Conservation (phyloP, 2,888 invertebrate genomes). For the Callinectes sapidus region DNA sequence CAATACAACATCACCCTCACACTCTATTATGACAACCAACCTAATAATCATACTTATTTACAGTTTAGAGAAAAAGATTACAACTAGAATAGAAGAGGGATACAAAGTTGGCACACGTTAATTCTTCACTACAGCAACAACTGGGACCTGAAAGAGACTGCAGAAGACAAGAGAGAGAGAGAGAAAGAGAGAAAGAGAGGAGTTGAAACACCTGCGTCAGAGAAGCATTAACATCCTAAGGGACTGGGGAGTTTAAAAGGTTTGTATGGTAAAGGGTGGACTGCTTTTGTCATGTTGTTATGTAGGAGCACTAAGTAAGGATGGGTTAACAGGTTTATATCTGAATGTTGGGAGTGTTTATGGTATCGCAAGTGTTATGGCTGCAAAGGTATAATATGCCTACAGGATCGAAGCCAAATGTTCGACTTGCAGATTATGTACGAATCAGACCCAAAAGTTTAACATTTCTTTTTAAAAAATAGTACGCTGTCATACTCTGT, state of each 20-base stretch:
- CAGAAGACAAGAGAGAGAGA: slow-evolving; percentile 12
- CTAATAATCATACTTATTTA: slow-evolving; percentile 34
- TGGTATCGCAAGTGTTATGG: slow-evolving; percentile 46
- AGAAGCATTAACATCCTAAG: slow-evolving; percentile 14
- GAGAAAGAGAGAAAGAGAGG: background rate
- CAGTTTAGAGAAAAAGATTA: slow-evolving; percentile 6
- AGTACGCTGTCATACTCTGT: slow-evolving; percentile 29
- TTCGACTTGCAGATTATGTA: slow-evolving; percentile 49
- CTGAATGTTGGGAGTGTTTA: slow-evolving; percentile 43
- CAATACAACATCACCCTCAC: slow-evolving; percentile 19
- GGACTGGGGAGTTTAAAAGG: slow-evolving; percentile 8
- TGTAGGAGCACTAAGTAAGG: slow-evolving; percentile 26
- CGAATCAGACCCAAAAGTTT: slow-evolving; percentile 40
- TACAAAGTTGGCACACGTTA: background rate
- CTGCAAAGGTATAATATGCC: slow-evolving; percentile 40
- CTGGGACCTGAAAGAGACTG: slow-evolving; percentile 53
- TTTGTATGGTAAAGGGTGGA: background rate
- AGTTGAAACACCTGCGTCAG: background rate
- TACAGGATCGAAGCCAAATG: slow-evolving; percentile 54
- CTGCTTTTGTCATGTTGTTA: background rate
- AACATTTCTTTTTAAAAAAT: background rate
- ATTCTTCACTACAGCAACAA: slow-evolving; percentile 55
- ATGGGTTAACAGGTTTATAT: slow-evolving; percentile 37
- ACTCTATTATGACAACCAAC: slow-evolving; percentile 21
- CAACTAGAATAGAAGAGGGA: background rate